phyloP scores from a whole-genome alignment of 2,888 invertebrate genomes.

The Caenorhabditis sp. region DNA sequence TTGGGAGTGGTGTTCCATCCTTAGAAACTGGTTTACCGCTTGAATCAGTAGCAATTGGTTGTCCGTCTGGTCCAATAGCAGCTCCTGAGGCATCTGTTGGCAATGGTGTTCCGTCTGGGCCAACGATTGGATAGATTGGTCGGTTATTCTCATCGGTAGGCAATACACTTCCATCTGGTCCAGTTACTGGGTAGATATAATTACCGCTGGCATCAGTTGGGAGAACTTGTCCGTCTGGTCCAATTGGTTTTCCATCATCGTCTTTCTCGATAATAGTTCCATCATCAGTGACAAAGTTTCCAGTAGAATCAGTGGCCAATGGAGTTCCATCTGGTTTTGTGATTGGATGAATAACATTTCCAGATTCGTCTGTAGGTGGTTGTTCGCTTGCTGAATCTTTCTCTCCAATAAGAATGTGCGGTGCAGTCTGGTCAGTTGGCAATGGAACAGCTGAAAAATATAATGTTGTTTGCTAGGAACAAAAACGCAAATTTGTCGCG shows the following conservation, averaged over 20 bases:
- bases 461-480: background rate
- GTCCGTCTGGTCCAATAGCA: slow-evolving; percentile 31
- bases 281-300: slow-evolving; percentile 30
- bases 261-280: slow-evolving; percentile 36
- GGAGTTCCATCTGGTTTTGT: slow-evolving; percentile 37
- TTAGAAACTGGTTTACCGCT: slow-evolving; percentile 19
- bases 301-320: slow-evolving; percentile 35
- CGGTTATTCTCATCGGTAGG: slow-evolving; percentile 28
- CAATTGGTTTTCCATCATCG: slow-evolving; percentile 41
- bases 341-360: slow-evolving; percentile 32
- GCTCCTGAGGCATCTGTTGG: slow-evolving; percentile 28
- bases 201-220: slow-evolving; percentile 52
- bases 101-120: slow-evolving; percentile 29
- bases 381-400: slow-evolving; percentile 24
- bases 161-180: slow-evolving; percentile 14
- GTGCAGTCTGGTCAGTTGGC: slow-evolving; percentile 13
- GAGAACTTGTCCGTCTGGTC: slow-evolving; percentile 29
- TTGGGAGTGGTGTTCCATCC: slow-evolving; percentile 47
- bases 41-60: slow-evolving; percentile 37
- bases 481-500: slow-evolving; percentile 3
- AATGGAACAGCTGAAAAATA: slow-evolving; percentile 6
- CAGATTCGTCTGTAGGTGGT: slow-evolving; percentile 46
- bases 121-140: slow-evolving; percentile 28
- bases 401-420: slow-evolving; percentile 7
- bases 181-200: slow-evolving; percentile 41